phyloP scores from a whole-genome alignment of 2,113 vertebrate genomes.

The Mesitornis unicolor region DNA sequence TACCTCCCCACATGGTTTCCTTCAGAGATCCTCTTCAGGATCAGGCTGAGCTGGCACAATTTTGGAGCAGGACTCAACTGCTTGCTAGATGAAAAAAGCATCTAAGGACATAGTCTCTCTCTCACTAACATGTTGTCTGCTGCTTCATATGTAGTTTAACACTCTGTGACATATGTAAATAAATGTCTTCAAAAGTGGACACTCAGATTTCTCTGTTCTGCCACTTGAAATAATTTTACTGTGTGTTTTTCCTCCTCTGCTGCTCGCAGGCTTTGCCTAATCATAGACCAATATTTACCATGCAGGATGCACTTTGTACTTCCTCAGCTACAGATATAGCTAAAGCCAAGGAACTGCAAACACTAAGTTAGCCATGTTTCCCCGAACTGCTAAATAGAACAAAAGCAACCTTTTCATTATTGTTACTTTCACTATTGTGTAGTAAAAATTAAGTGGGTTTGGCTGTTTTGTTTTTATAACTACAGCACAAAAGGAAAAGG shows the following conservation, averaged over 20 bases:
- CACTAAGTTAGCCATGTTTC: not conserved
- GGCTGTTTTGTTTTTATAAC: not conserved
- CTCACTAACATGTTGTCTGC: not conserved
- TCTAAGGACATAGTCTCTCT: not conserved
- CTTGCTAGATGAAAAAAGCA: not conserved
- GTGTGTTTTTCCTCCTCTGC: not conserved
- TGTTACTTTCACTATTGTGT: not conserved
- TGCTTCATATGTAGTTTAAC: not conserved
- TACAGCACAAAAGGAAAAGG: not conserved
- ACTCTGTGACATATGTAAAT: not conserved
- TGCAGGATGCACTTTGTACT: not conserved
- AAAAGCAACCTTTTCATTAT: not conserved
- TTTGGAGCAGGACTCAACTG: not conserved
- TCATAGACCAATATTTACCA: not conserved
- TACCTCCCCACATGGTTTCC: not conserved
- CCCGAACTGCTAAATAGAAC: not conserved
- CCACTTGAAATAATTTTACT: not conserved
- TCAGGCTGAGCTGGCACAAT: rapidly evolving
- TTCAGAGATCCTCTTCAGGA: not conserved
- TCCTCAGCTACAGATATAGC: not conserved
- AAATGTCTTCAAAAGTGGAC: not conserved
- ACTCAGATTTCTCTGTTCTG: not conserved
- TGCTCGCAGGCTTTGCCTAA: not conserved
- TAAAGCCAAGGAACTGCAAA: not conserved
- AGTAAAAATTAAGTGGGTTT: not conserved